A percentile compares a stretch with the other conserved stretches of the same genome.
phyloP scores from a whole-genome alignment of 2,113 vertebrate species.

The Nyctereutes procyonoides region DNA sequence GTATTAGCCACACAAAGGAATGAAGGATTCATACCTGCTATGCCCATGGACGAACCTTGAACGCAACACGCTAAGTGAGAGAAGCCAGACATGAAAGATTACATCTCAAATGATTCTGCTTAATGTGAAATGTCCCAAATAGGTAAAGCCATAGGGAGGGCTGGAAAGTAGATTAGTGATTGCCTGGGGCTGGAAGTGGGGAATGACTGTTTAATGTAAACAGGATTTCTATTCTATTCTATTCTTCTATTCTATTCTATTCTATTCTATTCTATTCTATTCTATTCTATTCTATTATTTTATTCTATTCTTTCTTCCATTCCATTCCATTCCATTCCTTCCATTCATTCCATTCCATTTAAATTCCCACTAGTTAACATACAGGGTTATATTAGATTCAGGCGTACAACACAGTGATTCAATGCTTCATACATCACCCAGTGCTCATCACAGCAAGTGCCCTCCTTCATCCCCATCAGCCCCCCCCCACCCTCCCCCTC shows the following conservation, averaged over 20 bases:
- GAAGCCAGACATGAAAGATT: not conserved
- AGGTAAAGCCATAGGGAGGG: not conserved
- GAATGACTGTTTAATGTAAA: not conserved
- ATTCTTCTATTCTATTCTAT: too few relatives aligned
- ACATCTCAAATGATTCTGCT: accelerated
- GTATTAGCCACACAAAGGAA: not conserved
- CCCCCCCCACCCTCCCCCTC: not conserved
- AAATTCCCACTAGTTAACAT: not conserved
- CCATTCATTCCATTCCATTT: too few relatives aligned
- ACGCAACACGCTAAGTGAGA: not conserved
- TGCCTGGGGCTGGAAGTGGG: not conserved
- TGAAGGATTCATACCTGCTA: not conserved
- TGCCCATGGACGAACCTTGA: accelerated
- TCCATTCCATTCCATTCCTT: too few relatives aligned
- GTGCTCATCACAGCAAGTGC: not conserved
- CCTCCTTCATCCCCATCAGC: not conserved
- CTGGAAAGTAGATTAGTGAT: not conserved
- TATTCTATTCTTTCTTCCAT: too few relatives aligned
- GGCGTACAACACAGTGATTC: not conserved
- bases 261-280: too few relatives aligned
- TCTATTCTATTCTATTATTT: too few relatives aligned
- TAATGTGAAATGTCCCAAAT: not conserved
- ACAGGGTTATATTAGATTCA: not conserved
- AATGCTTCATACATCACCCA: not conserved
- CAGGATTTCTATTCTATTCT: not conserved